A percentile compares a stretch with the other conserved stretches of the same genome.
Conservation (phyloP, 2,797 vertebrate genomes). For the Paedocypris micromegethes region DNA sequence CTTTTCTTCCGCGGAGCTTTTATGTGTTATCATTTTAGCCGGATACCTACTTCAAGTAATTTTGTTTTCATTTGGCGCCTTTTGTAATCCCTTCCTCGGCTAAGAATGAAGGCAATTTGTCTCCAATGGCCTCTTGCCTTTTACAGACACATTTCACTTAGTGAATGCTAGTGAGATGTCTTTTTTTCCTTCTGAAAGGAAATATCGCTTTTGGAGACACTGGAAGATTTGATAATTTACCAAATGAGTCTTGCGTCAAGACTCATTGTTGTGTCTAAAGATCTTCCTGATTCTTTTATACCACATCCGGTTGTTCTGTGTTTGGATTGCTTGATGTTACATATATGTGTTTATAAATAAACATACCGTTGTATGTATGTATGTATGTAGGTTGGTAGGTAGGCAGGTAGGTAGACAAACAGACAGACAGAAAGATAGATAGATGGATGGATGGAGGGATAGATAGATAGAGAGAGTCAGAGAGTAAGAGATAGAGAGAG, state of each 20-base stretch:
- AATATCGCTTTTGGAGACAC: conserved; percentile 32
- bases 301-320: neutral
- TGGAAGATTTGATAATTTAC: conserved; percentile 30
- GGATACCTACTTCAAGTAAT: conserved; percentile 52
- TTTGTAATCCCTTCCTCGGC: conserved; percentile 42
- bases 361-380: too few species aligned
- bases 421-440: too few species aligned
- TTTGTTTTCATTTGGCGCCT: conserved; percentile 50
- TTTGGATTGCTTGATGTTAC: neutral
- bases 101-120: conserved; percentile 45
- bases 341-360: too few species aligned
- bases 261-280: conserved; percentile 17
- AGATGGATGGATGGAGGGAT: too few species aligned
- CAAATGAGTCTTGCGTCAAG: conserved; percentile 23
- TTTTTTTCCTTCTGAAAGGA: conserved; percentile 34
- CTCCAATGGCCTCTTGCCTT: conserved; percentile 34
- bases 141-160: conserved; percentile 39
- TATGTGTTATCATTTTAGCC: conserved; percentile 53
- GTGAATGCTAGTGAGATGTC: conserved; percentile 29
- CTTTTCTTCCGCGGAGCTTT: conserved; percentile 51
- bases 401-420: too few species aligned
- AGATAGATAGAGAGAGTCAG: too few species aligned
- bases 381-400: too few species aligned
- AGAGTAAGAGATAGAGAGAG: too few species aligned
- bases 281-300: conserved; percentile 18